Evolutionary conservation across 92 coral and sea anemone species (phyloP), one percentile per base, ranked within the genome.

Genomic region (Meandrina meandrites): DNA sequence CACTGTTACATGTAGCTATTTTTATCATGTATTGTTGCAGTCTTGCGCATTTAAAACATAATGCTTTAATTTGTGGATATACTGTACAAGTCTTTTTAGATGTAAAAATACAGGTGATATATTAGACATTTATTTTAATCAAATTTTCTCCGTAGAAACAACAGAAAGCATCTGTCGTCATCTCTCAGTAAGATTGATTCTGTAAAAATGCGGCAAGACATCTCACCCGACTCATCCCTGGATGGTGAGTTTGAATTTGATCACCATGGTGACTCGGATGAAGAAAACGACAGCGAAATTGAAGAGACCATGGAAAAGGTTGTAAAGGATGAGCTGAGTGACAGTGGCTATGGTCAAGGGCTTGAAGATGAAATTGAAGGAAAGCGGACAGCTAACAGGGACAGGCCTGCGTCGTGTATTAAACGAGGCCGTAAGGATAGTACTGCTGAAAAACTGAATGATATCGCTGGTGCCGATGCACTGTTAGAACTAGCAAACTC

Each of bases 171-270:
- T 40, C 40, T 95, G 77, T 95, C 98, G n/a, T 73, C 96, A 22
- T 93, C 96, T 34, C 88, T 93, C 64, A 93, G 92, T 28, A 80
- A 80, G 66, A 69, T 86, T 71, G 84, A 86, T 30, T 85, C 90
- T 17, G 90, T 91, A 74, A 86, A 86, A 72, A 81, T 87, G 84
- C 86, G 88, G 58, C 87, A 94, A 57, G 90, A 90, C 74, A 87
- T 95, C 30, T 97, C 99, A 7, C 97, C 98, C 0, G 97, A 91
- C 76, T 96, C 99, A 0, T 96, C 99, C 17, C 90, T 96, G 84
- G 99, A 96, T 88, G 96, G 99, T 14, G 99, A 95, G 84, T 97
- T 93, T 75, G 99, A 95, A 86, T 97, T 97, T 89, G 99, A 97
- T 84, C 99, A 90, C 79, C 85, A 94, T 75, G 91, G 93, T n/a